Base-by-base conservation (phyloP, 2,888 invertebrate genomes). In the Orthonevra nobilis region DNA sequence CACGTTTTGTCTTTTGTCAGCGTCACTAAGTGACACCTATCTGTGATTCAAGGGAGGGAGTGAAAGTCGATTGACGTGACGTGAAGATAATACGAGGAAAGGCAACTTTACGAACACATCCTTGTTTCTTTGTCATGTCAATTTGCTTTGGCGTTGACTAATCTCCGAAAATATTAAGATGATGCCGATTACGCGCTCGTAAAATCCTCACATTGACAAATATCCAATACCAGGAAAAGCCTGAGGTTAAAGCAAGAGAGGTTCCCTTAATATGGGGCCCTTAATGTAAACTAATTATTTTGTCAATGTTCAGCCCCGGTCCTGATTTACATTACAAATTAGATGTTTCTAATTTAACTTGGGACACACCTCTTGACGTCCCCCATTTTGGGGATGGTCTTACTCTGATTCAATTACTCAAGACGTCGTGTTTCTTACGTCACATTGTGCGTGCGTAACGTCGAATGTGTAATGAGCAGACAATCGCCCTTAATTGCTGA, bases 281-380 rank as follows among this genome's bases (percentile, higher is more conserved):
- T 54, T 40, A 50, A 63, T 38, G 56, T 14, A 58, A 42, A 38
- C 38, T 58, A 77, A 77, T 77, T 77, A 70, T 64, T 60, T 58
- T 64, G 58, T 50, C 63, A 44, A 58, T 52, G 44, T 58, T 17
- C 26, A 34, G 30, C 48, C 69, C 42, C 52, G 30, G 44, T 44
- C 60, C 26, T 44, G 44, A 70, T 77, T 77, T 64, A 77, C 77
- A 70, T 64, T 58, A 50, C 63, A 64, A 77, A 77, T 77, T 77
- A 70, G 70, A 50, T 69, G 50, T 63, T 75, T 56, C 56, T 63
- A 69, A 75, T 75, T 75, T 50, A 36, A 46, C 54, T 69, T 54
- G 54, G 28, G 42, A 46, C 30, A 54, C 26, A 42, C 48, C 58
- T 23, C 15, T 40, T 52, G 19, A 32, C 23, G 9, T 9, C 64